Conservation (phyloP, 2,888 invertebrate species). For the Sphecodes monilicornis region DNA sequence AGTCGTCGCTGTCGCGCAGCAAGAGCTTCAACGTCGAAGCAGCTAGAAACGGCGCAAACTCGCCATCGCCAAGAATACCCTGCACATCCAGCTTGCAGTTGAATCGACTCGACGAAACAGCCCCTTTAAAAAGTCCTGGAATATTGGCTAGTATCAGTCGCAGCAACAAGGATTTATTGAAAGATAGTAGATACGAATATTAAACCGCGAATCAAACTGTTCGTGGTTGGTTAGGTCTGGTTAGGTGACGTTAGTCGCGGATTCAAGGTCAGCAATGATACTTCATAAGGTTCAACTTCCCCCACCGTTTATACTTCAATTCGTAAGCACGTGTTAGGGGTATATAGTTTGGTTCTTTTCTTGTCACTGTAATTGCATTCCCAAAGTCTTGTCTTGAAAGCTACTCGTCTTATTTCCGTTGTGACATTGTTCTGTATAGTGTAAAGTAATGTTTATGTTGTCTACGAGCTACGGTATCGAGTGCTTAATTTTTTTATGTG, state of each 20-base stretch:
- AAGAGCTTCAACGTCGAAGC: conserved; percentile 95
- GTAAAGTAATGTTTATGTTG: background rate
- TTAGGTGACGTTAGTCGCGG: background rate
- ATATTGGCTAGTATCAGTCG: conserved; percentile 94
- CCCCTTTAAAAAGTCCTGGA: conserved; percentile 93
- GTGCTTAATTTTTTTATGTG: conserved; percentile 1
- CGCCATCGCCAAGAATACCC: conserved; percentile 84
- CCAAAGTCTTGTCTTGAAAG: background rate
- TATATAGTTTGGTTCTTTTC: background rate
- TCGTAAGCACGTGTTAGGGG: background rate
- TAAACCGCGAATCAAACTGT: conserved; percentile 13
- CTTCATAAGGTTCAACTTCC: background rate
- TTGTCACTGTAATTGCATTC: background rate
- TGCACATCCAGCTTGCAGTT: conserved; percentile 93
- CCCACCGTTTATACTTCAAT: background rate
- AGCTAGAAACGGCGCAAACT: conserved; percentile 81
- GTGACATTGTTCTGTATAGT: conserved; percentile 16
- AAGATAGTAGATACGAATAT: conserved; percentile 84
- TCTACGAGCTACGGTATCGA: background rate
- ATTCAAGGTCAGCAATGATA: background rate
- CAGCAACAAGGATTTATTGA: conserved; percentile 92
- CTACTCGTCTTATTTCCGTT: background rate
- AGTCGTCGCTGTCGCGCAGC: conserved; percentile 89
- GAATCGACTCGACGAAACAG: conserved; percentile 89
- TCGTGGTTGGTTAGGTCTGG: no score